These are phyloP conservation scores for Amblyteles armatorius DNA, from an alignment of 2,888 invertebrate species.

Conservation along the genomic window DNA sequence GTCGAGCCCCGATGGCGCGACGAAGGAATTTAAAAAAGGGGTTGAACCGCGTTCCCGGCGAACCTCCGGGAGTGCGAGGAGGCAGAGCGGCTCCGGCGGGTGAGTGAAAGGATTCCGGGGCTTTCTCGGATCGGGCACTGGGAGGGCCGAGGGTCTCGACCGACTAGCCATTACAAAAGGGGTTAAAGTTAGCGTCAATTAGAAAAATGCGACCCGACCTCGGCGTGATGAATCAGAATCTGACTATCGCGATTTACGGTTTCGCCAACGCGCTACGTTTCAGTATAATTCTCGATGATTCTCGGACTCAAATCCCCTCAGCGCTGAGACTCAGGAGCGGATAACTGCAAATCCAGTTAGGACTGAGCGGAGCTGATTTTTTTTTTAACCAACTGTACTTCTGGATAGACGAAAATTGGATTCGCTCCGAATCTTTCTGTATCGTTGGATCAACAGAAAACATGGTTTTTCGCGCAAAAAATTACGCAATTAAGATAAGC, in stretches of 20 bases:
- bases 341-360: background rate
- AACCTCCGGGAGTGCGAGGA: constrained; percentile 45
- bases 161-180: constrained; percentile 66
- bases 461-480: background rate
- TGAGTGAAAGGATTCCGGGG: constrained; percentile 73
- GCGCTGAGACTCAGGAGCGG: background rate
- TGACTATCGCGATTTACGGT: constrained; percentile 15
- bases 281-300: constrained; percentile 32
- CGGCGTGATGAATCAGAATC: constrained; percentile 64
- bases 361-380: background rate
- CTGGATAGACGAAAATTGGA: too few species aligned
- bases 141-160: constrained; percentile 66
- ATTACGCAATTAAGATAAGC: background rate
- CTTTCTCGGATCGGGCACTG: constrained; percentile 27
- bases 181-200: constrained; percentile 80
- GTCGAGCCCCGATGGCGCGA: constrained; percentile 50
- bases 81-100: constrained; percentile 75
- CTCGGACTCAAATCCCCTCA: background rate
- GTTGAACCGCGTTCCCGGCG: constrained; percentile 40
- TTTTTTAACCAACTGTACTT: background rate
- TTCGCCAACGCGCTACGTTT: background rate
- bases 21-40: constrained; percentile 72
- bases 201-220: constrained; percentile 78
- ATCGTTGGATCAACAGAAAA: background rate
- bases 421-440: background rate